These are phyloP conservation scores for Ageneiosus marmoratus DNA, from an alignment of 2,113 vertebrate genomes.

Conservation along the genomic window DNA sequence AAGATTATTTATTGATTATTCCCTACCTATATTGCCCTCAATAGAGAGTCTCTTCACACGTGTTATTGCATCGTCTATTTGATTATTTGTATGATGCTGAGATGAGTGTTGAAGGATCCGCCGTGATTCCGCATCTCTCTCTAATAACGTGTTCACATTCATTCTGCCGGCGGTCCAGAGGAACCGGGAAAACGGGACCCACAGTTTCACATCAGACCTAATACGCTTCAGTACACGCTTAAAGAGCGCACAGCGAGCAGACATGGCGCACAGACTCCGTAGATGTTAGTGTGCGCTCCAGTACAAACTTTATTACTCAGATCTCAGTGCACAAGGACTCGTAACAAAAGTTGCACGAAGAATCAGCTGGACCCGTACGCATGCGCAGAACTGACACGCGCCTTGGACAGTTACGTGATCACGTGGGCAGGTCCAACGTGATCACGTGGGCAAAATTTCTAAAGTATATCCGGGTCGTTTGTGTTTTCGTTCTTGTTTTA, in stretches of 20 bases:
- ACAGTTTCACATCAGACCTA: neutral
- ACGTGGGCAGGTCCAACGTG: neutral
- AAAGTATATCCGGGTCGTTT: neutral
- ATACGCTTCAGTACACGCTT: neutral
- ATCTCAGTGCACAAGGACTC: neutral
- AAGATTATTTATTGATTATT: neutral
- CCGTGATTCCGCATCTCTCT: neutral
- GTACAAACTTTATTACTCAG: too few relatives aligned
- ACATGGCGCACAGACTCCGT: neutral
- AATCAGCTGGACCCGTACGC: neutral
- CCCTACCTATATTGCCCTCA: slow-evolving; percentile 77
- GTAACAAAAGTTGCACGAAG: neutral
- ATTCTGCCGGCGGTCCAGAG: neutral
- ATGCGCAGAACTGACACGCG: neutral
- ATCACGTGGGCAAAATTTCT: neutral
- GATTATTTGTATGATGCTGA: neutral
- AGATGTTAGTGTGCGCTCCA: neutral
- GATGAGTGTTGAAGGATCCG: slow-evolving; percentile 4
- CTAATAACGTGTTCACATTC: neutral
- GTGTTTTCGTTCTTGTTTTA: neutral
- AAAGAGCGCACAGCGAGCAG: neutral
- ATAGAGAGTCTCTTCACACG: slow-evolving; percentile 72
- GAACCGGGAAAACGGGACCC: neutral
- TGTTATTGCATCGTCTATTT: neutral
- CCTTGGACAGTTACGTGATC: neutral